Base-by-base conservation (phyloP, 1,140 invertebrate species). In the Geopemphigus sp. region DNA sequence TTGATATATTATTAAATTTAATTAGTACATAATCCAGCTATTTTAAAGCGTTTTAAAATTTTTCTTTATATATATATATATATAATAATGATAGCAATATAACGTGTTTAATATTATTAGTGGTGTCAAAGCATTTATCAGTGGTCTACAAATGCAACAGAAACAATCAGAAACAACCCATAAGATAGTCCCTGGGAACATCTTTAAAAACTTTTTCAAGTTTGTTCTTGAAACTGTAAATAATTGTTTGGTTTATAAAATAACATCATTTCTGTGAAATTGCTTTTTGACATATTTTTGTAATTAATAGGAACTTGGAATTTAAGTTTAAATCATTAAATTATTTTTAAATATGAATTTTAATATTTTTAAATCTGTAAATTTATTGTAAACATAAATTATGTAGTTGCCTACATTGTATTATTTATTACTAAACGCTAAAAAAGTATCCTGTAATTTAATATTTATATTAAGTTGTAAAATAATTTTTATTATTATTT, bases 141-240 rank as follows among this genome's bases (percentile, higher is more conserved):
- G 73, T 61, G 73, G 73, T 45, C 57, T 78, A 39, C 73, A 78
- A 78, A 78, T 78, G 73, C 73, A 78, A 78, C 73, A 78, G 73
- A 78, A 78, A 78, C 73, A 78, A 63, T 24, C 73, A 78, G 73
- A 78, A 92, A 89, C 73, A 47, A 78, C 73, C 14, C 73, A 78
- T 85, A 93, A 92, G 86, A 90, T 94, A 85, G 93, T 92, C 84
- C 90, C 92, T 53, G 91, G 91, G 85, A 93, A 93, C 89, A 94
- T 95, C 88, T 94, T 96, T 90, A 96, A 95, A 89, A 95, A 94
- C 89, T 95, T 95, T 89, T 95, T 95, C 92, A 96, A 96, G 94
- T 96, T 80, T 64, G 64, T 80, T 39, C 64, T 66, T 68, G 61
- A 57, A 80, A 80, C 29, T 24, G 61, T 22, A 63, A 56, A 66